Evolutionary conservation across 2,113 vertebrate species (phyloP).

Genomic region (Phaetusa simplex): DNA sequence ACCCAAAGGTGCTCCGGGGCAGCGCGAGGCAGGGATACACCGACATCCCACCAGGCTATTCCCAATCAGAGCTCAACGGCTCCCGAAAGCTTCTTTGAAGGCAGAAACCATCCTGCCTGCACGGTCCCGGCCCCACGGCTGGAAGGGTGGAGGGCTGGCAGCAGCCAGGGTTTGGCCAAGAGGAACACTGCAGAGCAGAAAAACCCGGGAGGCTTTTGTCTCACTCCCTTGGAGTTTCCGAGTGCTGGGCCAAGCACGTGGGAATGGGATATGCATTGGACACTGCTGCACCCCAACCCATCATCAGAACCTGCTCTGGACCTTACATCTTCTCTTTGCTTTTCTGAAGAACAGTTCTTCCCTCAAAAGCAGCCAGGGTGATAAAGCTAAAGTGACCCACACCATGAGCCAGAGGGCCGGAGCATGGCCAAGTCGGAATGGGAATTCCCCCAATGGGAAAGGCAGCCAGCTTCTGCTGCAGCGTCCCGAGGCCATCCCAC

Average conservation of each 20-base stretch:
- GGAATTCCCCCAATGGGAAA: neutral
- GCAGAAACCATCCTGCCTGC: too few species aligned
- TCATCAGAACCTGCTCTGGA: neutral
- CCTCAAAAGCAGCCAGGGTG: neutral
- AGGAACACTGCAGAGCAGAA: too few species aligned
- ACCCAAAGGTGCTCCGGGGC: neutral
- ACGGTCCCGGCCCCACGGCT: rapidly evolving
- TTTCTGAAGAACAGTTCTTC: neutral
- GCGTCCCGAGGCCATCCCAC: neutral
- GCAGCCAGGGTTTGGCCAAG: neutral
- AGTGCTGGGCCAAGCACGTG: neutral
- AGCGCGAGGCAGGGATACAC: too few species aligned
- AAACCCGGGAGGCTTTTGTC: neutral
- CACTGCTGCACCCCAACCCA: neutral
- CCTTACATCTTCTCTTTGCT: neutral
- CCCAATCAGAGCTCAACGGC: neutral
- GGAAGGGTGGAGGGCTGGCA: neutral
- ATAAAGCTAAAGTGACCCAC: neutral
- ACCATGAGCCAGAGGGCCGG: too few species aligned
- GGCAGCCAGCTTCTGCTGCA: neutral
- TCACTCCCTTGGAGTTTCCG: neutral
- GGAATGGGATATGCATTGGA: neutral
- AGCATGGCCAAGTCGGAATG: too few species aligned
- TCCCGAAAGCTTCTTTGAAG: neutral
- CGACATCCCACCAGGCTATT: too few species aligned